Conservation (phyloP, 1,140 invertebrate genomes). For the Panulirus ornatus region DNA sequence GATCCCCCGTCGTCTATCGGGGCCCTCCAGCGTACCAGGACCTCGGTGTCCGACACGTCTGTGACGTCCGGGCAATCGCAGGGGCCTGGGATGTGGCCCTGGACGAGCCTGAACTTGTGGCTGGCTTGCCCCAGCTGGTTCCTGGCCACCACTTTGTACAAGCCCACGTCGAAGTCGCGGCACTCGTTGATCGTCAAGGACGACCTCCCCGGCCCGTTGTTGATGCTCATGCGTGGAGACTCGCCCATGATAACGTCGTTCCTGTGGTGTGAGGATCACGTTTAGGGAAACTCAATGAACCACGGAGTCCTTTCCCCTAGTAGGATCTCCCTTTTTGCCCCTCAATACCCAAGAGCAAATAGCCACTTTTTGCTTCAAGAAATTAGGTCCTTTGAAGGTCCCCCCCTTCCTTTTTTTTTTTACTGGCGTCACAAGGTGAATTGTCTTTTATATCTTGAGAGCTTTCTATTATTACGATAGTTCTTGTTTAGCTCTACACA, state of each 20-base stretch:
- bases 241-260: constrained; percentile 92
- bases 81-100: constrained; percentile 85
- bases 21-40: constrained; percentile 88
- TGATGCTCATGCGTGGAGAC: constrained; percentile 87
- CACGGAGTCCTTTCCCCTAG: too few relatives aligned
- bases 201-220: constrained; percentile 85
- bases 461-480: too few relatives aligned
- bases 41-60: constrained; percentile 90
- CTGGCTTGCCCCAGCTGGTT: constrained; percentile 84
- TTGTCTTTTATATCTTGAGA: too few relatives aligned
- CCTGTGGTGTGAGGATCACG: constrained; percentile 77
- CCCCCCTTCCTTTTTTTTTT: too few relatives aligned
- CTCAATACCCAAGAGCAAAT: too few relatives aligned
- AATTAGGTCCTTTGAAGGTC: too few relatives aligned
- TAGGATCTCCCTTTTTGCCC: too few relatives aligned
- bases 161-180: constrained; percentile 89
- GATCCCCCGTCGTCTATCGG: constrained; percentile 91
- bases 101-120: constrained; percentile 79
- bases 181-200: constrained; percentile 87
- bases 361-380: too few relatives aligned
- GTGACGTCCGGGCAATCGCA: constrained; percentile 92
- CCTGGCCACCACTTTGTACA: constrained; percentile 96
- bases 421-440: too few relatives aligned
- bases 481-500: too few relatives aligned
- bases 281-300: too few relatives aligned